Evolutionary conservation across 2,797 vertebrate species (phyloP).

Genomic region (Rhadinocentrus ornatus): DNA sequence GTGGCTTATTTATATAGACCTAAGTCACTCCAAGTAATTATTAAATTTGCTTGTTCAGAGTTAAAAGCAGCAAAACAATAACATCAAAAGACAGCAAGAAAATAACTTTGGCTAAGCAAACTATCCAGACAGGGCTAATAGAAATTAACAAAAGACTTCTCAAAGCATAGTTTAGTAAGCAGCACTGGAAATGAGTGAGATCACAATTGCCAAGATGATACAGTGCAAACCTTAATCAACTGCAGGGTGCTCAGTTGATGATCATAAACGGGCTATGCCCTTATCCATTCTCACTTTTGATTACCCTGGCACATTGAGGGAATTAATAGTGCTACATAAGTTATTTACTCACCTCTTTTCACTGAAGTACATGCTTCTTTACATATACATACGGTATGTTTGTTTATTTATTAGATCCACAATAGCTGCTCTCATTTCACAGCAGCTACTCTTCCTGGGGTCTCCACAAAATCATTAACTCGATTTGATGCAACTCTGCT

Average conservation of each 20-base stretch:
- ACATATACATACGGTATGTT: neutral
- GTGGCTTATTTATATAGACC: conserved; percentile 16
- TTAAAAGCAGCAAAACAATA: conserved; percentile 6
- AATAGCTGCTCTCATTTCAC: too few species aligned
- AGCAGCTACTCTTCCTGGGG: too few species aligned
- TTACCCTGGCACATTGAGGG: neutral
- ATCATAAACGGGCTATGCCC: neutral
- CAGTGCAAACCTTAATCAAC: conserved; percentile 1
- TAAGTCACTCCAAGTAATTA: conserved; percentile 4
- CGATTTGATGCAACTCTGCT: too few species aligned
- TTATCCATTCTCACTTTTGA: neutral
- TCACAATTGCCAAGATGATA: neutral
- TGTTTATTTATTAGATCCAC: too few species aligned
- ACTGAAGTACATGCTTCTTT: neutral
- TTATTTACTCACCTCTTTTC: neutral
- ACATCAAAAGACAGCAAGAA: neutral
- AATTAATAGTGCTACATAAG: neutral
- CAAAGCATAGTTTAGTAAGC: neutral
- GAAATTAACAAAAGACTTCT: conserved; percentile 8
- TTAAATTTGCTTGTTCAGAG: neutral
- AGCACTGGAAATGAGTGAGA: neutral
- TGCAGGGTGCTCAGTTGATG: neutral
- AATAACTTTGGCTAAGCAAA: conserved; percentile 14
- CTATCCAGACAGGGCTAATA: conserved; percentile 3
- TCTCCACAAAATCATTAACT: too few species aligned